Evolutionary conservation across 2,113 vertebrate species (phyloP).

Genomic region (Pomatorhinus ruficollis): DNA sequence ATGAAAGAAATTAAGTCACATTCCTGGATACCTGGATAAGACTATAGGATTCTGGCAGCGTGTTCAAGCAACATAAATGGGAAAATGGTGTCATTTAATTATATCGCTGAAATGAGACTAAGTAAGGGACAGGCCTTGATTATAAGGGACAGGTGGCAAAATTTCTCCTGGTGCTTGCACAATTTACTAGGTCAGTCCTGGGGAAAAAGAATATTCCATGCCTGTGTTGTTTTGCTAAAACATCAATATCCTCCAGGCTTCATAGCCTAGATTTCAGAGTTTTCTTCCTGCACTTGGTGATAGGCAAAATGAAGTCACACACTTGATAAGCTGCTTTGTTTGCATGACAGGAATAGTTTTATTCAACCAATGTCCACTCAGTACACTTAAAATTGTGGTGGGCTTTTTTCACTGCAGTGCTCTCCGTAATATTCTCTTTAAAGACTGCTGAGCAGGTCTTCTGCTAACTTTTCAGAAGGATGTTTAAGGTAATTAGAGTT

Average conservation of each 20-base stretch:
- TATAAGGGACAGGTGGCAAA: constrained; percentile 54
- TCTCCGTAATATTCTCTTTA: not conserved
- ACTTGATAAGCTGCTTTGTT: not conserved
- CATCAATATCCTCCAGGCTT: constrained; percentile 1
- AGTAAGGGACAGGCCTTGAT: constrained; percentile 28
- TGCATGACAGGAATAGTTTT: not conserved
- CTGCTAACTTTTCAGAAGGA: not conserved
- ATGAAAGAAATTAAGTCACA: constrained; percentile 39
- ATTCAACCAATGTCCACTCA: not conserved
- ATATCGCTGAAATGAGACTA: constrained; percentile 2
- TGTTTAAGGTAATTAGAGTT: not conserved
- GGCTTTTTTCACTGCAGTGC: not conserved
- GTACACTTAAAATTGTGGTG: not conserved
- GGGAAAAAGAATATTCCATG: constrained; percentile 42
- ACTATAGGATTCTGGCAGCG: constrained; percentile 45
- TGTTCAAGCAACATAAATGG: not conserved
- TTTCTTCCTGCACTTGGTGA: not conserved
- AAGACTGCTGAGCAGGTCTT: not conserved
- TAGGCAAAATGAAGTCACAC: not conserved
- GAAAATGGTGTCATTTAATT: constrained; percentile 29
- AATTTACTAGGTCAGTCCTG: constrained; percentile 42
- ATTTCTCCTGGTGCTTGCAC: constrained; percentile 43
- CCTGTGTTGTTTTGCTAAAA: not conserved
- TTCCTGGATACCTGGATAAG: constrained; percentile 19
- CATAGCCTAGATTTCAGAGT: constrained; percentile 43